Percentiles rank a stretch among this genome's conserved stretches.
Conservation (phyloP, 2,797 vertebrate species). For the Gambelia wislizenii region DNA sequence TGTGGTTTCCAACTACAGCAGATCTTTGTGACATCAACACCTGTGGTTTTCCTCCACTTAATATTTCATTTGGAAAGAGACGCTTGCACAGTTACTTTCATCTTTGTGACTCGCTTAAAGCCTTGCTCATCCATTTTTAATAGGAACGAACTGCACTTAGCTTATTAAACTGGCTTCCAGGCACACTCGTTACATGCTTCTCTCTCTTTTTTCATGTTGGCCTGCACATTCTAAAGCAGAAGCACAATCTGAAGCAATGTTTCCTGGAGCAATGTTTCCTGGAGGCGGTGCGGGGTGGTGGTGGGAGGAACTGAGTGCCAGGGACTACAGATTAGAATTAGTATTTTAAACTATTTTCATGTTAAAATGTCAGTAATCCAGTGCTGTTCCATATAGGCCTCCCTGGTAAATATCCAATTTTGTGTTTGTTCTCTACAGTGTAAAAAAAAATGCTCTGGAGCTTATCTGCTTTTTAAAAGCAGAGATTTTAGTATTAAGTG, state of each 20-base stretch:
- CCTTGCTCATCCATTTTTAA: conserved; percentile 71
- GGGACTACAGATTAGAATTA: conserved; percentile 30
- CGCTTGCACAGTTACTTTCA: conserved; percentile 58
- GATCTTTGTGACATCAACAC: conserved; percentile 62
- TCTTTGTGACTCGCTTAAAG: conserved; percentile 62
- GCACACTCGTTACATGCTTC: not conserved
- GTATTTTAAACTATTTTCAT: conserved; percentile 3
- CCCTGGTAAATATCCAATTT: not conserved
- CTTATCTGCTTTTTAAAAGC: conserved; percentile 2
- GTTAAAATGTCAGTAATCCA: not conserved
- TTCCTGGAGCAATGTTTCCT: not conserved
- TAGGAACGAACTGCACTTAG: conserved; percentile 46
- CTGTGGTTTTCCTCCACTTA: conserved; percentile 69
- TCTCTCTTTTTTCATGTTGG: not conserved
- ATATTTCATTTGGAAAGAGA: conserved; percentile 78
- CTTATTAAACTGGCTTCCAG: conserved; percentile 38
- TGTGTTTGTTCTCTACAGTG: not conserved
- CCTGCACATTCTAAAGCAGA: conserved; percentile 33
- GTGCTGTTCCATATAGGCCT: not conserved
- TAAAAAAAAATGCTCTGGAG: not conserved
- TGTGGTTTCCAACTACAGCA: conserved; percentile 58
- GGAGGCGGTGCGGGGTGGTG: too few relatives aligned
- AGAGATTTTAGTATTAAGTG: not conserved
- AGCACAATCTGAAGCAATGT: conserved; percentile 10
- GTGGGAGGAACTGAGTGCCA: not conserved